phyloP scores from a whole-genome alignment of 2,888 invertebrate species.

The Troides oblongomaculatus region DNA sequence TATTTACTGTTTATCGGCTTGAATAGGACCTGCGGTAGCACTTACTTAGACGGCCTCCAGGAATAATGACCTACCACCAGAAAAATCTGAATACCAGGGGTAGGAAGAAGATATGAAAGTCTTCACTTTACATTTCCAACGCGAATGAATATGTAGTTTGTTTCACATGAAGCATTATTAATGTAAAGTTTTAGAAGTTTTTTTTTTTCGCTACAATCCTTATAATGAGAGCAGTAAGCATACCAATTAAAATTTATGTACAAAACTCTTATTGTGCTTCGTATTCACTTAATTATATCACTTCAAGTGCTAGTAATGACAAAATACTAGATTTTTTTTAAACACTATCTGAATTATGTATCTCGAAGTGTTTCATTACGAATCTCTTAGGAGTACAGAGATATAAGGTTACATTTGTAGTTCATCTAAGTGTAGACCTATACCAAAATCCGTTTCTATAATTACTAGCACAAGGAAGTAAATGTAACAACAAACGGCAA shows the following conservation, averaged over 20 bases:
- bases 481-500: conserved; percentile 51
- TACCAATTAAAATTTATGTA: conserved; percentile 78
- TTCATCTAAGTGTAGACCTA: background rate
- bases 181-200: conserved; percentile 60
- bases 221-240: conserved; percentile 61
- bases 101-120: background rate
- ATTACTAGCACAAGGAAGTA: conserved; percentile 43
- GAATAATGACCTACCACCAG: too few relatives aligned
- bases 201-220: conserved; percentile 56
- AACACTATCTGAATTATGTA: too few relatives aligned
- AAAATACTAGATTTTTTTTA: conserved; percentile 6
- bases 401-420: background rate
- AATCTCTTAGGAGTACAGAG: background rate
- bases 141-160: conserved; percentile 33
- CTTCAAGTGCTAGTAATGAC: conserved; percentile 33
- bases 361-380: background rate
- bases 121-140: conserved; percentile 39
- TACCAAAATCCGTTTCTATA: conserved; percentile 24
- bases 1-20: too few relatives aligned
- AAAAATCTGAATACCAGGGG: too few relatives aligned
- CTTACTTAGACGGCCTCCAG: too few relatives aligned
- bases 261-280: conserved; percentile 65
- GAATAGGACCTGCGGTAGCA: too few relatives aligned
- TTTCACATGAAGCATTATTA: conserved; percentile 41
- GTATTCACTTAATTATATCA: conserved; percentile 28